Evolutionary conservation across 2,888 invertebrate species (phyloP).

Genomic region (Amphipoea lucens): DNA sequence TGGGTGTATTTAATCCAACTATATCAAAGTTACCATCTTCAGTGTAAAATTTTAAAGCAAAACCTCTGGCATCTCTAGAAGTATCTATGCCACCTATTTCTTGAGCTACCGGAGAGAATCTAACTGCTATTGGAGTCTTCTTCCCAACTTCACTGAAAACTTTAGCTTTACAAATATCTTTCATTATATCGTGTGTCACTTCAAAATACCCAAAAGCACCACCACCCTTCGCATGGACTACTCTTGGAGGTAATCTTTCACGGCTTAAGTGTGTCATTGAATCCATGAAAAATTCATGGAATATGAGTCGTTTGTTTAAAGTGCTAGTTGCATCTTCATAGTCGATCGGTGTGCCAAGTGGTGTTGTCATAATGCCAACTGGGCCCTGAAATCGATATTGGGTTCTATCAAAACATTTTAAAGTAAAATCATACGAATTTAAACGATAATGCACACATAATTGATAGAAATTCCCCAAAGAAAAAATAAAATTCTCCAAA

Average conservation of each 20-base stretch:
- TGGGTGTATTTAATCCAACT: conserved; percentile 96
- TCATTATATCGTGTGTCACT: conserved; percentile 94
- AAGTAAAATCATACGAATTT: background rate
- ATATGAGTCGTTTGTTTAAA: conserved; percentile 94
- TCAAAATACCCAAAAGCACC: conserved; percentile 96
- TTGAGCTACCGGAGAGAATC: conserved; percentile 95
- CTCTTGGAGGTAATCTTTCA: conserved; percentile 97
- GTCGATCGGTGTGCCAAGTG: conserved; percentile 94
- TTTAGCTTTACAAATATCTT: conserved; percentile 93
- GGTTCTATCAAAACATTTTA: background rate
- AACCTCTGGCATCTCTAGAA: conserved; percentile 96
- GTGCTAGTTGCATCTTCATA: conserved; percentile 91
- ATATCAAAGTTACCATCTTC: conserved; percentile 97
- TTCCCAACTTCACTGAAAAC: conserved; percentile 94
- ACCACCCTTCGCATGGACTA: conserved; percentile 97
- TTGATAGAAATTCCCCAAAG: background rate
- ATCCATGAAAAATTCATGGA: conserved; percentile 94
- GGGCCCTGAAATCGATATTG: conserved; percentile 81
- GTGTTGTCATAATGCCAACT: conserved; percentile 92
- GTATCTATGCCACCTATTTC: conserved; percentile 96
- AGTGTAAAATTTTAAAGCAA: conserved; percentile 97
- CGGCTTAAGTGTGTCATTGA: conserved; percentile 94
- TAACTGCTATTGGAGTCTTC: conserved; percentile 93
- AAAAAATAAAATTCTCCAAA: background rate
- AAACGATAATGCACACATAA: background rate